A percentile compares a stretch with the other conserved stretches of the same genome.
phyloP scores from a whole-genome alignment of 2,888 invertebrate genomes.

The Charanyca ferruginea region DNA sequence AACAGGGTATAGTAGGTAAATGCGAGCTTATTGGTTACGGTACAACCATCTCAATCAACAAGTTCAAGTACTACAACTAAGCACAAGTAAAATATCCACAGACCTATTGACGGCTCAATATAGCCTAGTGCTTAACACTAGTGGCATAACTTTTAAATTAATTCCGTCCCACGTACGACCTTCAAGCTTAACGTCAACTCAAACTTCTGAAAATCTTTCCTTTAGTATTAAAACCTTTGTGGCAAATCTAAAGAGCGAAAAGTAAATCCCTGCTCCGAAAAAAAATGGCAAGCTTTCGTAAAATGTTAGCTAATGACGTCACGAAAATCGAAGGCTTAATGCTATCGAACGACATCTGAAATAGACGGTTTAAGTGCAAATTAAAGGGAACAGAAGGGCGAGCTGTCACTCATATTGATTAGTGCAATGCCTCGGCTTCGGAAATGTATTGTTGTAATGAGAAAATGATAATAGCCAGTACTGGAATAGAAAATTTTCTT shows the following conservation, averaged over 20 bases:
- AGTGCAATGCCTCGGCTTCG: constrained; percentile 20
- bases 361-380: constrained; percentile 48
- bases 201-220: constrained; percentile 51
- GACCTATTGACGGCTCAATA: constrained; percentile 40
- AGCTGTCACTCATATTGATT: constrained; percentile 43
- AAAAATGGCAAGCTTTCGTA: constrained; percentile 34
- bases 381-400: constrained; percentile 42
- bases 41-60: constrained; percentile 8
- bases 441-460: constrained; percentile 28
- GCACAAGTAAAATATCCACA: constrained; percentile 6
- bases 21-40: not conserved
- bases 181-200: constrained; percentile 36
- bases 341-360: constrained; percentile 43
- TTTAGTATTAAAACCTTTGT: constrained; percentile 42
- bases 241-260: constrained; percentile 26
- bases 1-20: not conserved
- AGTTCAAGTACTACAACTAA: constrained; percentile 10
- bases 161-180: constrained; percentile 44
- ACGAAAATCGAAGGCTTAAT: constrained; percentile 49
- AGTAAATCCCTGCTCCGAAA: constrained; percentile 30
- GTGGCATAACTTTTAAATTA: constrained; percentile 43
- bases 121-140: constrained; percentile 18
- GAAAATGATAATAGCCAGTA: not conserved
- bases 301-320: constrained; percentile 48
- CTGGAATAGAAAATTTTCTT: not conserved